Conservation (phyloP, 2,113 vertebrate species). For the Onychostruthus taczanowskii region DNA sequence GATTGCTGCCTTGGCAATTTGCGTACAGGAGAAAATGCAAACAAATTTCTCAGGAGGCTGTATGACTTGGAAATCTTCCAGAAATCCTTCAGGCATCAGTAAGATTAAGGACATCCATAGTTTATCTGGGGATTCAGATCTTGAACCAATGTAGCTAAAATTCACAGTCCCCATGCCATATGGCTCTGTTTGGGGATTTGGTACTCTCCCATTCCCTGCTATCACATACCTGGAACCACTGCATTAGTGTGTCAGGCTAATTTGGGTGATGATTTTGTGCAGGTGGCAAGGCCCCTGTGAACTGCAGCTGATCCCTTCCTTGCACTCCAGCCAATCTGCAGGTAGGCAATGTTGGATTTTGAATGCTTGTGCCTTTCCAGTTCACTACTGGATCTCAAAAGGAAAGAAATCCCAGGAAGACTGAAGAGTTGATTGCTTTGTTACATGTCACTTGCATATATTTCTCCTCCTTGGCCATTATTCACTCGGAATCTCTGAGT, state of each 20-base stretch:
- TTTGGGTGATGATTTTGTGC: background rate
- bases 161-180: background rate
- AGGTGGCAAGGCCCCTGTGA: background rate
- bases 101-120: background rate
- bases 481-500: background rate
- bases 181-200: background rate
- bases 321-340: background rate
- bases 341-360: background rate
- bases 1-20: background rate
- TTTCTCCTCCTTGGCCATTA: background rate
- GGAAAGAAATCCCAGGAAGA: background rate
- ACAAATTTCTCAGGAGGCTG: background rate
- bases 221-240: background rate
- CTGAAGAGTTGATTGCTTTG: background rate
- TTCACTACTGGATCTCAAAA: background rate
- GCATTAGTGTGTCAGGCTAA: background rate
- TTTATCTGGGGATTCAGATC: background rate
- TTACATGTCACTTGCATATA: background rate
- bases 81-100: background rate
- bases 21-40: background rate
- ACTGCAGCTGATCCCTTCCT: background rate
- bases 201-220: background rate
- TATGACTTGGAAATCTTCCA: slow-evolving; percentile 7
- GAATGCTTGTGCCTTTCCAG: background rate
- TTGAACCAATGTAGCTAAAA: background rate